Percentiles rank a stretch among this genome's conserved stretches.
Evolutionary conservation across 2,113 vertebrate genomes (phyloP).

Genomic region (Lathamus discolor): DNA sequence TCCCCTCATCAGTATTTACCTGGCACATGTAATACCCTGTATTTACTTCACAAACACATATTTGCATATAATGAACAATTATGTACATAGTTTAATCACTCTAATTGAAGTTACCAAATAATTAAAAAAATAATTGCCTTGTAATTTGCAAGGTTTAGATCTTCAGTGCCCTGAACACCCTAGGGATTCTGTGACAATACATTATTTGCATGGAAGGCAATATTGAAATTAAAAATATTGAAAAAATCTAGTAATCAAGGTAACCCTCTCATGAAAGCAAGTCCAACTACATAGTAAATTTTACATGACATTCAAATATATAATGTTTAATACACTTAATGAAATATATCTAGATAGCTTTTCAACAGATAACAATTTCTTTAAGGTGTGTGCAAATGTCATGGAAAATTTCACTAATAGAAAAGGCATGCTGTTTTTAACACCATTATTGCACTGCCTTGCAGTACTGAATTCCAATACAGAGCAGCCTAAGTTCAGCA

Average conservation of each 20-base stretch:
- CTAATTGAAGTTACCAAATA: slow-evolving; percentile 37
- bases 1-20: neutral
- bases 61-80: slow-evolving; percentile 51
- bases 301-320: neutral
- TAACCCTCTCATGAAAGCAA: neutral
- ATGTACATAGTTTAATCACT: neutral
- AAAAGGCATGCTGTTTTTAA: neutral
- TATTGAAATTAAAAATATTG: neutral
- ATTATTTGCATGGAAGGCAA: neutral
- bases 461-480: neutral
- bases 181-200: neutral
- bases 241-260: neutral
- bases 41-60: slow-evolving; percentile 43
- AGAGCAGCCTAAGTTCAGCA: neutral
- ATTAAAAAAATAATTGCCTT: slow-evolving; percentile 6
- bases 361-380: neutral
- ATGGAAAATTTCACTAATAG: neutral
- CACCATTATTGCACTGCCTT: neutral
- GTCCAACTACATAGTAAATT: neutral
- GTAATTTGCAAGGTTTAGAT: neutral
- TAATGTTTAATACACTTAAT: neutral
- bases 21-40: neutral
- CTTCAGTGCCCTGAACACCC: neutral
- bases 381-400: neutral
- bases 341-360: neutral